These are phyloP conservation scores for Epinephelus malabaricus DNA, from an alignment of 2,797 vertebrate species.

Conservation along the genomic window DNA sequence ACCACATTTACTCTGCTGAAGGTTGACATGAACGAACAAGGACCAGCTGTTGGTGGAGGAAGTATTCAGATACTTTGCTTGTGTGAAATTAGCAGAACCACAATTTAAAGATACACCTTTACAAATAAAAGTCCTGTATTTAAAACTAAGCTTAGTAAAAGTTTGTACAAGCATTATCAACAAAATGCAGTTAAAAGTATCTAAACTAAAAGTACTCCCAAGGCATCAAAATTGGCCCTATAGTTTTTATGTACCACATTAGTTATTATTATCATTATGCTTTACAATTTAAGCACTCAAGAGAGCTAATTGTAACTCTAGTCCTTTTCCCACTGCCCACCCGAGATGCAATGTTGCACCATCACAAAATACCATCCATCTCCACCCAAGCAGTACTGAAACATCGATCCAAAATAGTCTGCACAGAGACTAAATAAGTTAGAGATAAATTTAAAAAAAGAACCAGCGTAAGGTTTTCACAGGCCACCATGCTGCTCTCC, in stretches of 20 bases:
- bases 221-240: neutral
- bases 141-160: neutral
- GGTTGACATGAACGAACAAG: neutral
- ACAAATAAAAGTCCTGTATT: neutral
- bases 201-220: neutral
- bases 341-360: too few species aligned
- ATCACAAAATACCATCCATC: too few species aligned
- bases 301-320: neutral
- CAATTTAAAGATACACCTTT: neutral
- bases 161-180: neutral
- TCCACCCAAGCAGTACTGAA: too few species aligned
- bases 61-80: neutral
- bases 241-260: neutral
- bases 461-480: too few species aligned
- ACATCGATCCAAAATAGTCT: too few species aligned
- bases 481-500: too few species aligned
- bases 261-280: neutral
- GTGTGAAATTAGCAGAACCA: neutral
- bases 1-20: neutral
- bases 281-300: neutral
- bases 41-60: neutral
- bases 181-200: neutral
- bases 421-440: too few species aligned
- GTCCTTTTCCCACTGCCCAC: too few species aligned
- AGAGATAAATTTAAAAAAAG: too few species aligned